Conservation (phyloP, 2,888 invertebrate species). For the Coremacera marginata region DNA sequence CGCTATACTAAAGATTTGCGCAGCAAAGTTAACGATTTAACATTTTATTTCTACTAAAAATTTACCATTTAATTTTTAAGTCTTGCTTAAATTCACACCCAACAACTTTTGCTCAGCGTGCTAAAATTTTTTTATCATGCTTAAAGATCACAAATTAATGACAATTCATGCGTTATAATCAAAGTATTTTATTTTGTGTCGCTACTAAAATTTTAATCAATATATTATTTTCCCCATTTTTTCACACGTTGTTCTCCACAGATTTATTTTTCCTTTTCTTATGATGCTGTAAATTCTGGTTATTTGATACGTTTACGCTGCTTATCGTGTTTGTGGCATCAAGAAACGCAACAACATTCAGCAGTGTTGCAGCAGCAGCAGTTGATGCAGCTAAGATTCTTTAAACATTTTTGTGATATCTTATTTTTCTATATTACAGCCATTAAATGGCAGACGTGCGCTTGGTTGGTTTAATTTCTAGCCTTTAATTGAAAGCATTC, state of each 20-base stretch:
- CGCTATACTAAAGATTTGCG: too few relatives aligned
- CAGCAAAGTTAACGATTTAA: too few relatives aligned
- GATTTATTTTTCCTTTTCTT: not conserved
- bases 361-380: not conserved
- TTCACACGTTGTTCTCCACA: not conserved
- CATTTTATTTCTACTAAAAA: too few relatives aligned
- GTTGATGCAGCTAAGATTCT: not conserved
- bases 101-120: too few relatives aligned
- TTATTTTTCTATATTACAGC: too few relatives aligned
- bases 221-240: not conserved
- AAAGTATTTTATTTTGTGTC: not conserved
- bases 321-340: slow-evolving; percentile 7
- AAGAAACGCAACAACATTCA: not conserved
- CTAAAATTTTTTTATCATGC: too few relatives aligned
- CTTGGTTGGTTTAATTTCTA: too few relatives aligned
- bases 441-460: too few relatives aligned
- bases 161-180: not conserved
- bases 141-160: too few relatives aligned
- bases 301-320: not conserved
- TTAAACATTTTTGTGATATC: not conserved
- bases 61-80: too few relatives aligned
- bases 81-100: too few relatives aligned
- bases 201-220: not conserved
- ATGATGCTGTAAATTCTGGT: not conserved
- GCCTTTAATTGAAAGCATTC: too few relatives aligned